Evolutionary conservation across 2,797 vertebrate species (phyloP).

Genomic region (Galaxias olidus): DNA sequence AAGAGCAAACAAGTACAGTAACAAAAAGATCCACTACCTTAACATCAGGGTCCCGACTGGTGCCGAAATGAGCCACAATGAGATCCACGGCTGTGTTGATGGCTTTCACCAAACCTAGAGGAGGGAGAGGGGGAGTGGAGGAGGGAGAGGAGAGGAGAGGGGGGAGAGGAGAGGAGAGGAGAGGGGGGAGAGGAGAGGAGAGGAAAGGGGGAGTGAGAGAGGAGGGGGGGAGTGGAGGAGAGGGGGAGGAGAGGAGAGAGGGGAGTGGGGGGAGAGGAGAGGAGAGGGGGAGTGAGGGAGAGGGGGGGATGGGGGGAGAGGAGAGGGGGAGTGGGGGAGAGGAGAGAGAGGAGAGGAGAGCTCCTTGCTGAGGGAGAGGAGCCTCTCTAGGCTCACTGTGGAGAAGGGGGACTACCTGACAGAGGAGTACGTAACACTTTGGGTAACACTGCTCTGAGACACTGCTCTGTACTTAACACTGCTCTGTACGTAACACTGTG

Average conservation of each 20-base stretch:
- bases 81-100: conserved; percentile 95
- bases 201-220: conserved; percentile 10
- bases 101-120: conserved; percentile 87
- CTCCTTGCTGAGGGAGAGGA: too few species aligned
- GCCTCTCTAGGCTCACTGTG: too few species aligned
- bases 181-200: neutral
- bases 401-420: too few species aligned
- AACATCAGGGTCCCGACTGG: conserved; percentile 90
- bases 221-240: conserved; percentile 2
- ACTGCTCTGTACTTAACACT: too few species aligned
- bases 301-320: neutral
- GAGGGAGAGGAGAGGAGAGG: conserved; percentile 20
- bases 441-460: too few species aligned
- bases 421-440: too few species aligned
- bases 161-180: neutral
- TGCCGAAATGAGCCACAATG: conserved; percentile 96
- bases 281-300: conserved; percentile 10
- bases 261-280: conserved; percentile 22
- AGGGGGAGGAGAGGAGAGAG: conserved; percentile 3
- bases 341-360: neutral
- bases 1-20: neutral
- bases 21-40: too few species aligned
- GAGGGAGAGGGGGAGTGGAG: neutral
- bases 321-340: conserved; percentile 5
- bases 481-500: too few species aligned